Base-by-base conservation (phyloP, 1,140 invertebrate genomes). In the Gonioctena quinquepunctata region DNA sequence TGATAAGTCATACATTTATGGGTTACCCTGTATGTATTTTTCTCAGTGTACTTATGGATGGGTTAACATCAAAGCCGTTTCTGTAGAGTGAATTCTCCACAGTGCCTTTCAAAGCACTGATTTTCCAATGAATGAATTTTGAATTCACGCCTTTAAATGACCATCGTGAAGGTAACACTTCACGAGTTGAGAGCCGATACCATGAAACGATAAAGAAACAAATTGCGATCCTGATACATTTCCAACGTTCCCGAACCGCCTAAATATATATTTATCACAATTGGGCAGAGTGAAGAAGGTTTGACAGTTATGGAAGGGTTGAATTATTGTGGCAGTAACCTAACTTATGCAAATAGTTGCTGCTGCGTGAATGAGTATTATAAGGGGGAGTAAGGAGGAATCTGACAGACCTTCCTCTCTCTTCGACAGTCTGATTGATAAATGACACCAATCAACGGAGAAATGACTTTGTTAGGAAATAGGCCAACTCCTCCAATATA, bases 251-350 rank as follows among this genome's bases (percentile, higher is more conserved):
- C n/a, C 33, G 3, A 22, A 11, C 6, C 18, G 27, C 8, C 28
- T 63, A 28, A 61, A 61, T 50, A 48, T 63, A 42, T 33, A 62
- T 62, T 33, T 42, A 63, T 63, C 19, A n/a, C 25, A 63, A 63
- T 63, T 63, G 19, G 42, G 28, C 18, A 21, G 13, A 21, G 59
- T 69, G 60, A 69, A 69, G 60, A 25, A 28, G 67, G 67, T 69
- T 69, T 63, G 67, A 63, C 67, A 69, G 67, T 69, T 69, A 69
- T 69, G 67, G 67, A 69, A 69, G 67, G 67, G 67, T 69, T 69
- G 67, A 62, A 61, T 69, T 62, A 69, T 69, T 69, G 67, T 25
- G 19, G 26, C 23, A 27, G 61, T 63, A 61, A 69, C 59, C 63
- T 19, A 61, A 60, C 28, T 59, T 61, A 69, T 69, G 67, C 60